A percentile compares a stretch with the other conserved stretches of the same genome.
phyloP scores from a whole-genome alignment of 2,888 invertebrate genomes.

The Drosophila cognata region DNA sequence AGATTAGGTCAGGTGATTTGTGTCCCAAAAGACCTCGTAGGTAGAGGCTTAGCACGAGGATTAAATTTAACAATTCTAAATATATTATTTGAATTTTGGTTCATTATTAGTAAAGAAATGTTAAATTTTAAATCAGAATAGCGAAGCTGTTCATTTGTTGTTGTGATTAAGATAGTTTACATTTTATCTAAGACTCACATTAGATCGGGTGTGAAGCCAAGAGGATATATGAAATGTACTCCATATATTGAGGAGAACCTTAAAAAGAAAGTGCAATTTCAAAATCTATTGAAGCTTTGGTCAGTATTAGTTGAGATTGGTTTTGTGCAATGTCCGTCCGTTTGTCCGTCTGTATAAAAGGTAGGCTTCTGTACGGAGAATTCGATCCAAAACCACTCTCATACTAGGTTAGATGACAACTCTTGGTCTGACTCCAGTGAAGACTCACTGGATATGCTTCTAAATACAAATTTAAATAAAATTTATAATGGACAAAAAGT shows the following conservation, averaged over 20 bases:
- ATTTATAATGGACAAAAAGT: background rate
- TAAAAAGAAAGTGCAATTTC: background rate
- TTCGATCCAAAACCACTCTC: background rate
- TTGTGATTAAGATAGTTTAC: background rate
- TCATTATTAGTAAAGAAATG: background rate
- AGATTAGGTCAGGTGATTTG: background rate
- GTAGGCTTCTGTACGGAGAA: no score
- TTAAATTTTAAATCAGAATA: background rate
- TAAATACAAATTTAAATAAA: background rate
- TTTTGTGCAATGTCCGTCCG: no score
- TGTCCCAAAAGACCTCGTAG: background rate
- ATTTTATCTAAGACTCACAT: no score
- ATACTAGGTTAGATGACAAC: background rate
- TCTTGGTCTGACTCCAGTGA: background rate
- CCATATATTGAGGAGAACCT: background rate
- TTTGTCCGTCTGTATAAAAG: no score
- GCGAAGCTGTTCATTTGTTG: background rate
- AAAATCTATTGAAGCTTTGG: background rate
- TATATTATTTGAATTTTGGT: background rate
- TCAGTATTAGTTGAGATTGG: background rate
- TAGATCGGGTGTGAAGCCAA: no score
- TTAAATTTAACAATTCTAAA: background rate
- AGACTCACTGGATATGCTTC: rapidly evolving
- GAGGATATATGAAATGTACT: background rate
- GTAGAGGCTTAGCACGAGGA: background rate